Conservation (phyloP, 2,888 invertebrate genomes). For the Lasioglossum lativentre region DNA sequence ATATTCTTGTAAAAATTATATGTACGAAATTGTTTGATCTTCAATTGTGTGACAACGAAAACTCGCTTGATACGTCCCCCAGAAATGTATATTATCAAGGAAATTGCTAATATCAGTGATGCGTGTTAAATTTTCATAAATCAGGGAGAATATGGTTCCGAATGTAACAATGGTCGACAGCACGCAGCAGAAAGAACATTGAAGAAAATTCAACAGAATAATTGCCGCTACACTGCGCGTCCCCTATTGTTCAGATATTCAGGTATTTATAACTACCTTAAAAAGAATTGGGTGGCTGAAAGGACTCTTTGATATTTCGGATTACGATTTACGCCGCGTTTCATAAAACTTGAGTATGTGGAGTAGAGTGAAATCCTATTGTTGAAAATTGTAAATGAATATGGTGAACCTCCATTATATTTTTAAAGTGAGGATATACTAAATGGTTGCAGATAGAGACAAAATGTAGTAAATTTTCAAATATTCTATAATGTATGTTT, state of each 20-base stretch:
- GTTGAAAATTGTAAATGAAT: neutral
- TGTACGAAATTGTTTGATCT: too few relatives aligned
- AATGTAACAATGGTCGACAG: neutral
- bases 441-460: neutral
- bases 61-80: too few relatives aligned
- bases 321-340: neutral
- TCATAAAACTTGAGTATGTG: neutral
- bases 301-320: constrained; percentile 1
- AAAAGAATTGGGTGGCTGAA: neutral
- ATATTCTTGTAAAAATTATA: too few relatives aligned
- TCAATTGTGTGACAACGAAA: too few relatives aligned
- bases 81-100: neutral
- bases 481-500: neutral
- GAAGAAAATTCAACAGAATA: constrained; percentile 5
- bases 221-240: neutral
- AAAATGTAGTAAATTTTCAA: neutral
- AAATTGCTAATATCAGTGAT: neutral
- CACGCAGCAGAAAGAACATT: neutral
- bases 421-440: neutral
- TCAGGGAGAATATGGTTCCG: neutral
- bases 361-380: neutral
- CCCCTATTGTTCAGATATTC: neutral
- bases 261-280: neutral
- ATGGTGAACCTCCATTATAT: neutral
- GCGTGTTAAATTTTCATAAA: neutral